phyloP scores from a whole-genome alignment of 2,797 vertebrate species.

The Tokudaia muenninki region DNA sequence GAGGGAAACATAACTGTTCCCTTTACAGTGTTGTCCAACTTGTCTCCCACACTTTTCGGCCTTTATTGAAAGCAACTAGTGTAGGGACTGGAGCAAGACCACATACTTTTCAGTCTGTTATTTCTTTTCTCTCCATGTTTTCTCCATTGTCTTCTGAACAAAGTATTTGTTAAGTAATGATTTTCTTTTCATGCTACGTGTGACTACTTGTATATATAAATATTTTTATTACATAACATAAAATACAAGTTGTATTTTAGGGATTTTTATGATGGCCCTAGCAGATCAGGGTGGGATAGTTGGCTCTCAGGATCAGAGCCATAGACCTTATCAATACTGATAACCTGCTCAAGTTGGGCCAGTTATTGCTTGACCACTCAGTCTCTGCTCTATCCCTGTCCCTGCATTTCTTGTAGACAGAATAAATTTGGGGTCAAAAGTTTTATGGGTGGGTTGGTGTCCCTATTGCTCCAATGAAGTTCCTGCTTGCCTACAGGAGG shows the following conservation, averaged over 20 bases:
- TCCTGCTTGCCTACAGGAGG: not conserved
- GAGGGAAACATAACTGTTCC: not conserved
- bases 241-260: not conserved
- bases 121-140: not conserved
- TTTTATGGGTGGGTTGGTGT: not conserved
- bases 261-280: not conserved
- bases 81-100: not conserved
- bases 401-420: not conserved
- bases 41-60: not conserved
- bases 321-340: not conserved
- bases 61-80: not conserved
- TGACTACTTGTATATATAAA: conserved; percentile 13
- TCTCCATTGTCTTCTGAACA: not conserved
- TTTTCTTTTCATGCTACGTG: not conserved
- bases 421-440: not conserved
- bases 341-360: not conserved
- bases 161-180: not conserved
- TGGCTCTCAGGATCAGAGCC: not conserved
- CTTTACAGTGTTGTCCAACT: not conserved
- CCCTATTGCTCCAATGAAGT: not conserved
- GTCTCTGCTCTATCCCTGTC: not conserved
- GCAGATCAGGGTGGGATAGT: not conserved
- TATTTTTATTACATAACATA: conserved; percentile 6
- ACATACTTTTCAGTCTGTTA: not conserved
- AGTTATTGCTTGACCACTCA: not conserved